Evolutionary conservation across 1,140 invertebrate species (phyloP).

Genomic region (Lordiphosa stackelbergi): DNA sequence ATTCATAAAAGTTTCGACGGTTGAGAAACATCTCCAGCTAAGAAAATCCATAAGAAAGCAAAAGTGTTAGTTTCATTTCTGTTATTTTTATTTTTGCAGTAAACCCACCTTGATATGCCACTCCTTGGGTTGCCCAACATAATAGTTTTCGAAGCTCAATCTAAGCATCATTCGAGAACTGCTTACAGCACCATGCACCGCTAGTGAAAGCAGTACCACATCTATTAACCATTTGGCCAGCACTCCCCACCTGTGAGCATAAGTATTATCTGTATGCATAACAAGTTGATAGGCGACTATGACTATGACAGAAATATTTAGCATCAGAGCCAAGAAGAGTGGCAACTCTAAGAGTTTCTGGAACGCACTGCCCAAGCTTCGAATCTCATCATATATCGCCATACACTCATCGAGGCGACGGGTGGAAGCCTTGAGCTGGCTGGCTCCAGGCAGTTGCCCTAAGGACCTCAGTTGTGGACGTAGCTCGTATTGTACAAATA

Average conservation of each 20-base stretch:
- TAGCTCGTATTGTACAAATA: conserved; percentile 19
- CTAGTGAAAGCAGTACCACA: conserved; percentile 29
- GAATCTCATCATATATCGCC: conserved; percentile 39
- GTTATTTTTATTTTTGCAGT: too few species aligned
- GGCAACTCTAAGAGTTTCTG: conserved; percentile 24
- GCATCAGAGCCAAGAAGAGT: conserved; percentile 16
- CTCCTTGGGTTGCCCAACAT: conserved; percentile 16
- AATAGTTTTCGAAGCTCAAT: conserved; percentile 37
- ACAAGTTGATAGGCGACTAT: conserved; percentile 3
- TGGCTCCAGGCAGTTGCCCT: neutral
- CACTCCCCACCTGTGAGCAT: too few species aligned
- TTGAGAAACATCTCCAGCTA: conserved; percentile 45
- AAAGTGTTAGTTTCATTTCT: too few species aligned
- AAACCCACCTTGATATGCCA: conserved; percentile 34
- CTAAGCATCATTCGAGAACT: conserved; percentile 21
- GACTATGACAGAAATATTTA: conserved; percentile 14
- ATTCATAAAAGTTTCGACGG: conserved; percentile 26
- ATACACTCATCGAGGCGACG: conserved; percentile 31
- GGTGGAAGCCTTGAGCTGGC: neutral
- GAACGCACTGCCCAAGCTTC: conserved; percentile 11
- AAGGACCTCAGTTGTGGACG: conserved; percentile 7
- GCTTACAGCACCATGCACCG: conserved; percentile 20
- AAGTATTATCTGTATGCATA: too few species aligned
- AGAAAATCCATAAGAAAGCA: neutral
- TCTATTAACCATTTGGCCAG: conserved; percentile 31